These are phyloP conservation scores for Rousettus madagascariensis DNA, from an alignment of 2,797 vertebrate species.

Conservation along the genomic window DNA sequence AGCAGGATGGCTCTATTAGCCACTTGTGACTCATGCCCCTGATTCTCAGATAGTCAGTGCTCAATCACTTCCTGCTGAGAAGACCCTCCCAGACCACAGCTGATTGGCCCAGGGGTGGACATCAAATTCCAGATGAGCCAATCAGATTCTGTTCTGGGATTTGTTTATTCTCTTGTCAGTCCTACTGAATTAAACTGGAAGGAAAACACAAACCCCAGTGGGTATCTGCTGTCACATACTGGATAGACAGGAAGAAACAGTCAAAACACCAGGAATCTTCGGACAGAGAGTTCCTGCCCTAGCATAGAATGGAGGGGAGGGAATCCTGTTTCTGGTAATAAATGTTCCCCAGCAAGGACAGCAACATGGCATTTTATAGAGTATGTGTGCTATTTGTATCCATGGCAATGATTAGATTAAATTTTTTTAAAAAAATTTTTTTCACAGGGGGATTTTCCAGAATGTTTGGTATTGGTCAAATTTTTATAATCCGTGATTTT, in stretches of 20 bases:
- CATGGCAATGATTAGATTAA: background rate
- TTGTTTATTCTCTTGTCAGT: background rate
- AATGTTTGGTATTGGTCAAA: background rate
- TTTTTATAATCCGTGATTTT: slow-evolving; percentile 4
- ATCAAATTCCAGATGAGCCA: background rate
- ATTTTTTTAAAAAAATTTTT: too few relatives aligned
- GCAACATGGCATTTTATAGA: background rate
- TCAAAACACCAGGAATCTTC: background rate
- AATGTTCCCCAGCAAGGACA: background rate
- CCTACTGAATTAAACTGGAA: background rate
- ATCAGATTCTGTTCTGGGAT: background rate
- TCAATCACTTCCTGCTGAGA: background rate
- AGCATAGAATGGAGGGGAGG: background rate
- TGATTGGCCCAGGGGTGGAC: background rate
- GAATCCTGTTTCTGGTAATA: background rate
- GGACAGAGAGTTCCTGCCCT: background rate
- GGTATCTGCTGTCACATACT: background rate
- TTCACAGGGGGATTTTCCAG: background rate
- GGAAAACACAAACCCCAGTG: background rate
- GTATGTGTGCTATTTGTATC: background rate
- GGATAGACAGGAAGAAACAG: background rate
- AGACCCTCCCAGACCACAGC: background rate
- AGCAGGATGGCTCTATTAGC: background rate
- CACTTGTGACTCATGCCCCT: background rate
- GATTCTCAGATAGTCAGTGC: background rate